Conservation (phyloP, 2,888 invertebrate genomes). For the Dicycla oo region DNA sequence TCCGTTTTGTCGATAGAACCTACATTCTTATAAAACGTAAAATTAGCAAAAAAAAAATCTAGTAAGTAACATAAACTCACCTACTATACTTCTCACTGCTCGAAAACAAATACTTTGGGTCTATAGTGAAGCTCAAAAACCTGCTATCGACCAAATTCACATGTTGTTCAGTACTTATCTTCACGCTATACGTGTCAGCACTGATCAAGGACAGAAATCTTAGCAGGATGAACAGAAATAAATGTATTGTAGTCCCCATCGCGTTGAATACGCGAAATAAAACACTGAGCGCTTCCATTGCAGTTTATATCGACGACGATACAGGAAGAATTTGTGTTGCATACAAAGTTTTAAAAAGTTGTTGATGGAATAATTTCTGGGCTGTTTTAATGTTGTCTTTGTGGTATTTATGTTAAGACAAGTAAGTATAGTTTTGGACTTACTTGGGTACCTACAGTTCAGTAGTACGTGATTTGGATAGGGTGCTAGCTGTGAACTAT, state of each 20-base stretch:
- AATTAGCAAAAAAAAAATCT: neutral
- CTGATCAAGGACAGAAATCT: constrained; percentile 47
- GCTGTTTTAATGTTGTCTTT: constrained; percentile 5
- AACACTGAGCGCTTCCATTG: constrained; percentile 8
- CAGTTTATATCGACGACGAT: constrained; percentile 66
- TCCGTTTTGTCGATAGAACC: no score
- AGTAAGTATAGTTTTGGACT: neutral
- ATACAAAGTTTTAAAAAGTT: constrained; percentile 44
- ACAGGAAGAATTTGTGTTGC: constrained; percentile 66
- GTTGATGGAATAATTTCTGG: constrained; percentile 4
- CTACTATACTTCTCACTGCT: constrained; percentile 78
- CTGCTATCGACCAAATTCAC: constrained; percentile 92
- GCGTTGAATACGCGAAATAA: constrained; percentile 40
- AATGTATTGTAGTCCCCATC: constrained; percentile 52
- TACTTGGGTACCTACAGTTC: neutral
- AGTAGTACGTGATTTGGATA: neutral
- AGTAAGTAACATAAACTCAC: constrained; percentile 70
- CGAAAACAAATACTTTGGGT: constrained; percentile 91
- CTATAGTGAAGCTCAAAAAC: constrained; percentile 94
- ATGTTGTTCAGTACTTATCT: constrained; percentile 91
- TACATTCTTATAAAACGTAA: neutral
- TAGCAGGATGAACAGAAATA: constrained; percentile 54
- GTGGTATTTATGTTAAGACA: no score
- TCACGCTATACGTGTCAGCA: constrained; percentile 88
- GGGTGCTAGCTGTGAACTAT: neutral